A percentile compares a stretch with the other conserved stretches of the same genome.
Evolutionary conservation across 2,797 vertebrate species (phyloP).

Genomic region (Loris lydekkerianus): DNA sequence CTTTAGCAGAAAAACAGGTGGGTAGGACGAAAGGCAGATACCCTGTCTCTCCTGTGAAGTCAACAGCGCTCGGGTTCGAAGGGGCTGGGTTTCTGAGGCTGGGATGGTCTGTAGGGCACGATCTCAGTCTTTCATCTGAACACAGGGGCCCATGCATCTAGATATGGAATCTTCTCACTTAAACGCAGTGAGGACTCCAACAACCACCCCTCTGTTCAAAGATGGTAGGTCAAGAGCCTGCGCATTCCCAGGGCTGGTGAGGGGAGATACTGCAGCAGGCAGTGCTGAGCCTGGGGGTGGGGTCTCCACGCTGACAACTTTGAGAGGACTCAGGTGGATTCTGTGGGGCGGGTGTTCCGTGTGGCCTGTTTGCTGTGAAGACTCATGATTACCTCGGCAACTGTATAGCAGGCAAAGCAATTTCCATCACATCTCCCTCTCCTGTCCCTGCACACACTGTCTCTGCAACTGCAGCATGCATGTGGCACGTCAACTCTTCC

Average conservation of each 20-base stretch:
- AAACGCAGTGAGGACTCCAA: neutral
- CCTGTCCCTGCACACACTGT: neutral
- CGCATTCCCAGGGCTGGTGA: neutral
- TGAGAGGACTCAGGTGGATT: neutral
- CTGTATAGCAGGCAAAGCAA: slow-evolving; percentile 30
- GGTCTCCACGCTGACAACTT: neutral
- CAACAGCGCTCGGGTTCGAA: neutral
- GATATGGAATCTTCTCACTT: neutral
- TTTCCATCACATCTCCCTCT: neutral
- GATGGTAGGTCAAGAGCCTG: neutral
- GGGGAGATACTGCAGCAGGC: neutral
- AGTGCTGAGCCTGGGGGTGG: neutral
- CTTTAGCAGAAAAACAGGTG: neutral
- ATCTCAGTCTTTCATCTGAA: neutral
- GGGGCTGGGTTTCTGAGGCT: neutral
- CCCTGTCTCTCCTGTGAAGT: neutral
- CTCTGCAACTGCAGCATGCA: neutral
- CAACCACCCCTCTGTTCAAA: neutral
- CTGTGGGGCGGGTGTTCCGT: neutral
- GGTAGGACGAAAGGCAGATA: too few relatives aligned
- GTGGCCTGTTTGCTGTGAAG: neutral
- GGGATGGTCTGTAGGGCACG: accelerated
- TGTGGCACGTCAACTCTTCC: neutral
- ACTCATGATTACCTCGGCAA: slow-evolving; percentile 67
- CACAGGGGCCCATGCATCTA: neutral